Evolutionary conservation across 2,888 invertebrate species (phyloP), one percentile per base, ranked within the genome.

Genomic region (Philonicus albiceps): DNA sequence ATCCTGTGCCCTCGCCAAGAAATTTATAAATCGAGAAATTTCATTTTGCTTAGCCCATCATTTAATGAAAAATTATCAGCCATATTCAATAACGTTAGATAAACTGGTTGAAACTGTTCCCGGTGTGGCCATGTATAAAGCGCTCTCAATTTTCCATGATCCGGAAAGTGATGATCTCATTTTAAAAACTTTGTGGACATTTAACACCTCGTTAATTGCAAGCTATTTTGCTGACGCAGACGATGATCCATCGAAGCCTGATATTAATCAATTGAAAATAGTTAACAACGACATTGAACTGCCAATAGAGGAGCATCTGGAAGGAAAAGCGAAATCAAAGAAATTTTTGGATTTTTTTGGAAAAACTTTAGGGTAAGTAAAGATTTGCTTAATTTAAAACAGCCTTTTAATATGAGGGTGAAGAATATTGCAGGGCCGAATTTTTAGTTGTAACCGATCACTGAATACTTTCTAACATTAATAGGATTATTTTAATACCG

Each of bases 111-210:
- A 91, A 22, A 91, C 91, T 87, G 87, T 91, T 86, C 91, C 91
- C 81, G 91, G 91, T 80, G 89, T 92, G 19, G 91, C 91, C 90
- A 90, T 91, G 87, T 92, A 92, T 87, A 91, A 91, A 86, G 89
- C 92, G 87, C 90, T 91, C 31, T 90, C 92, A 40, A 90, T 90
- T 83, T 87, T 90, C 80, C 73, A 86, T 40, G 91, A 90, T 87
- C 86, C 88, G n/a, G 85, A 87, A 40, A 89, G 91, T 86, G 90
- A 90, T 81, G 91, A 92, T 86, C 90, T 91, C 87, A 91, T 92
- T 84, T 90, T 91, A 43, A 92, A 91, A 89, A 91, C 91, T 87
- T 92, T 92, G 84, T 92, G 92, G 91, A 91, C 91, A 7, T 92
- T 92, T 86, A 91, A 91, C 84, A 90, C 91, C 3, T 92, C 92